Conservation (phyloP, 2,113 vertebrate genomes). For the Castor canadensis region DNA sequence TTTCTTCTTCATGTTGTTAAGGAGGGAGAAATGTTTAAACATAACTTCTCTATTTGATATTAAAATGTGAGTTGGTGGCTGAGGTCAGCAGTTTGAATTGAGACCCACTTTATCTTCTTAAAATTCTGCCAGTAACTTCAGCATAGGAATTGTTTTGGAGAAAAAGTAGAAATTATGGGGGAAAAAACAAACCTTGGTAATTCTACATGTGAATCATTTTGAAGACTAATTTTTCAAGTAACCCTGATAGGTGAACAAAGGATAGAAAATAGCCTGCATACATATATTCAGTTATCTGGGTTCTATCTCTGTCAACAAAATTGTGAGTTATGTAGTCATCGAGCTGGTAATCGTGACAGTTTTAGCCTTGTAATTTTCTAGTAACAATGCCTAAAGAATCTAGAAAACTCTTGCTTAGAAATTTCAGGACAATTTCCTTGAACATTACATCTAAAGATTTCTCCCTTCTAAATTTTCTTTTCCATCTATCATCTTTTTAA, state of each 20-base stretch:
- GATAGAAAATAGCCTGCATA: neutral
- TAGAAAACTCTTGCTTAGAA: neutral
- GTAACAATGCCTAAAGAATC: neutral
- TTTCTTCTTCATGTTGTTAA: neutral
- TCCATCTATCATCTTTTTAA: neutral
- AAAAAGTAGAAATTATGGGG: neutral
- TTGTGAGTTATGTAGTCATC: neutral
- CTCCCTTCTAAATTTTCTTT: neutral
- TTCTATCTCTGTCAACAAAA: conserved; percentile 14
- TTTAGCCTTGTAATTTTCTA: neutral
- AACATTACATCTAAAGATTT: neutral
- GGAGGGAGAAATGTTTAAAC: neutral
- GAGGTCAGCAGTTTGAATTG: conserved; percentile 4
- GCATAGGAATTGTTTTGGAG: neutral
- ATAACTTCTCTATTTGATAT: neutral
- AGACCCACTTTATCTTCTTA: neutral
- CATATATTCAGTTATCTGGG: neutral
- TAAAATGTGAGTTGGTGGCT: neutral
- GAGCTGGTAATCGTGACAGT: neutral
- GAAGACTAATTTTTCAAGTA: neutral
- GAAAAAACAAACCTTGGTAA: neutral
- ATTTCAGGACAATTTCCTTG: neutral
- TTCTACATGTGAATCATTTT: neutral
- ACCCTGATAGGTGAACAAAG: neutral
- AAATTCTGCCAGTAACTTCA: neutral